Conservation (phyloP, 2,113 vertebrate genomes). For the Tragelaphus scriptus region DNA sequence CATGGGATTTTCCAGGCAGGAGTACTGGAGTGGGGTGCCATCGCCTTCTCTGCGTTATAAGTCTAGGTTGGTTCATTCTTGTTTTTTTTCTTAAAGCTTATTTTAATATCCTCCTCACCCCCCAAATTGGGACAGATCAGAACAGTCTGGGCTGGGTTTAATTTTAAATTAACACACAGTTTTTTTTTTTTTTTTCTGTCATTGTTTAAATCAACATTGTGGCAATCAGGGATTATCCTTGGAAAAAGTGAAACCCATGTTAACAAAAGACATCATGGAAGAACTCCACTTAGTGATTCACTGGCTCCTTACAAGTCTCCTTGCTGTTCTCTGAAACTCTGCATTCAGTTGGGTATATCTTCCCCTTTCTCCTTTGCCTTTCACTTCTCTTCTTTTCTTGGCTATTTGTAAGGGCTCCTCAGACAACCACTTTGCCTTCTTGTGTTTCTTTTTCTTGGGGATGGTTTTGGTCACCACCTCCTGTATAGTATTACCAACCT, state of each 20-base stretch:
- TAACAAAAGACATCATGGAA: slow-evolving; percentile 67
- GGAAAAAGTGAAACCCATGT: slow-evolving; percentile 79
- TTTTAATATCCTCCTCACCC: slow-evolving; percentile 80
- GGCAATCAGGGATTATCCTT: slow-evolving; percentile 73
- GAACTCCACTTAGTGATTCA: slow-evolving; percentile 63
- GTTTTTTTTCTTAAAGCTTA: slow-evolving; percentile 79
- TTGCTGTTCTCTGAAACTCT: background rate
- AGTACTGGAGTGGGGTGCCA: too few relatives aligned
- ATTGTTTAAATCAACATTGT: slow-evolving; percentile 76
- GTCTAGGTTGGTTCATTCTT: background rate
- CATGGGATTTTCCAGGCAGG: too few relatives aligned
- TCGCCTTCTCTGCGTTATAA: background rate
- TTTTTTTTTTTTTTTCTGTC: slow-evolving; percentile 49
- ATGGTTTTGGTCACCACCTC: background rate
- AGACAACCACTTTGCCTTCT: background rate
- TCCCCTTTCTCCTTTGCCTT: background rate
- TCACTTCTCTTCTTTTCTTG: background rate
- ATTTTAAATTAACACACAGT: slow-evolving; percentile 83
- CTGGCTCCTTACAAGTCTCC: background rate
- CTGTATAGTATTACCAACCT: background rate
- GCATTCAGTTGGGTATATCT: background rate
- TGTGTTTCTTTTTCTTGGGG: background rate
- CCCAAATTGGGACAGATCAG: slow-evolving; percentile 77
- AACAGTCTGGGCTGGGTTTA: slow-evolving; percentile 79
- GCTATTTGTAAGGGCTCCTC: background rate